Percentiles rank a stretch among this genome's conserved stretches.
Conservation (phyloP, 2,113 vertebrate genomes). For the Siniperca chuatsi region DNA sequence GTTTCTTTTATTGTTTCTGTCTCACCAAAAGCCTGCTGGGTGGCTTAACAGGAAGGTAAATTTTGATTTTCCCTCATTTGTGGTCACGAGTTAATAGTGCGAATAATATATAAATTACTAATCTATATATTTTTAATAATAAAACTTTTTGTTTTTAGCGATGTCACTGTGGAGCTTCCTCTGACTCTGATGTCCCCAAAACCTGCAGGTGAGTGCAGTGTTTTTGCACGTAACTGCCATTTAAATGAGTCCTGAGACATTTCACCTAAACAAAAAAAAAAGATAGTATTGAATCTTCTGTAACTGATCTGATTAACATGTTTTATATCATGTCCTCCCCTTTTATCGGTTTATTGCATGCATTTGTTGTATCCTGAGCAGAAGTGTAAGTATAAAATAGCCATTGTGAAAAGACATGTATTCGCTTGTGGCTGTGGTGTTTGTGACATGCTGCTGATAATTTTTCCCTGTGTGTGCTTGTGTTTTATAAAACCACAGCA, state of each 20-base stretch:
- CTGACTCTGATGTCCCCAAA: slow-evolving; percentile 91
- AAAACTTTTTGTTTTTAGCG: slow-evolving; percentile 75
- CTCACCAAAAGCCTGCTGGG: slow-evolving; percentile 86
- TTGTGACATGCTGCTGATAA: slow-evolving; percentile 25
- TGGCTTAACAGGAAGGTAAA: slow-evolving; percentile 90
- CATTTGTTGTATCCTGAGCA: slow-evolving; percentile 56
- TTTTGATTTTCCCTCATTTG: background rate
- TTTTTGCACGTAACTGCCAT: background rate
- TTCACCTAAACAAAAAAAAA: background rate
- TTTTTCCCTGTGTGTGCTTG: slow-evolving; percentile 43
- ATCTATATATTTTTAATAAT: background rate
- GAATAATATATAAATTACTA: background rate
- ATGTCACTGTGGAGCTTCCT: slow-evolving; percentile 88
- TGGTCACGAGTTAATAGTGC: background rate
- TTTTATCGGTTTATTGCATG: slow-evolving; percentile 25
- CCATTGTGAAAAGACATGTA: background rate
- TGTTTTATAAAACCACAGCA: slow-evolving; percentile 63
- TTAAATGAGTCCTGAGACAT: slow-evolving; percentile 7
- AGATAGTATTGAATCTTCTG: background rate
- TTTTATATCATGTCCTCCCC: background rate
- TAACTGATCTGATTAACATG: slow-evolving; percentile 2
- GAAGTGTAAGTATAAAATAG: slow-evolving; percentile 81
- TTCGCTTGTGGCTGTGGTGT: background rate
- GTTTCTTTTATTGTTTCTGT: slow-evolving; percentile 33
- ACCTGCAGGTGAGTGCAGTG: slow-evolving; percentile 78